These are phyloP conservation scores for Pelecanoides urinatrix DNA, from an alignment of 2,113 vertebrate species.

Conservation along the genomic window DNA sequence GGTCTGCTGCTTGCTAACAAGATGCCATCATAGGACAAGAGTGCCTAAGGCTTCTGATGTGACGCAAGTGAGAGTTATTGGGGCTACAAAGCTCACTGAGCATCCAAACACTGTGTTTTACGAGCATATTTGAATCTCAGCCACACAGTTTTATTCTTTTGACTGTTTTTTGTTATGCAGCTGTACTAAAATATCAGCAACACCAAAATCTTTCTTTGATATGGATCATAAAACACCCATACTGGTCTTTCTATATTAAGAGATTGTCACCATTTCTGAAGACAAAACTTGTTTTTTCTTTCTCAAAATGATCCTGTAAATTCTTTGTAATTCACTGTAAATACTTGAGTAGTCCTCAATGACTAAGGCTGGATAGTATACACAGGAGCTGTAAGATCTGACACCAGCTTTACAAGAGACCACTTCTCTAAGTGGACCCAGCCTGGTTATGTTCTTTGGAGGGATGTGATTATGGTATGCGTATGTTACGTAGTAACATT, in stretches of 20 bases:
- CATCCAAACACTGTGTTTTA: slow-evolving; percentile 29
- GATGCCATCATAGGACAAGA: slow-evolving; percentile 11
- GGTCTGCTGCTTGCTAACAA: slow-evolving; percentile 49
- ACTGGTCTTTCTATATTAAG: not conserved
- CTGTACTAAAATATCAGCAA: not conserved
- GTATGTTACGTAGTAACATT: fast-evolving
- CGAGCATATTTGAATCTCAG: slow-evolving; percentile 13
- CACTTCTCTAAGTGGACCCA: not conserved
- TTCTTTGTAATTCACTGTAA: slow-evolving; percentile 3
- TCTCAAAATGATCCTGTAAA: not conserved
- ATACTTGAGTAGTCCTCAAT: not conserved
- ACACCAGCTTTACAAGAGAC: not conserved
- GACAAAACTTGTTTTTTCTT: not conserved
- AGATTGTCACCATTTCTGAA: not conserved
- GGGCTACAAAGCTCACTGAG: slow-evolving; percentile 22
- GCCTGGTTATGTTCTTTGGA: not conserved
- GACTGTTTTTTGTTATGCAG: slow-evolving; percentile 17
- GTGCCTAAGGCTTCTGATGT: not conserved
- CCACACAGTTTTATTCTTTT: slow-evolving; percentile 30
- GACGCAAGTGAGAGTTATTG: slow-evolving; percentile 33
- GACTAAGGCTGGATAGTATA: not conserved
- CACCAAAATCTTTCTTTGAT: not conserved
- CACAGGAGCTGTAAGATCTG: not conserved
- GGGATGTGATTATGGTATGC: fast-evolving
- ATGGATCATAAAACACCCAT: not conserved